Evolutionary conservation across 2,113 vertebrate species (phyloP), one percentile per base, ranked within the genome.

Genomic region (Fukomys damarensis): DNA sequence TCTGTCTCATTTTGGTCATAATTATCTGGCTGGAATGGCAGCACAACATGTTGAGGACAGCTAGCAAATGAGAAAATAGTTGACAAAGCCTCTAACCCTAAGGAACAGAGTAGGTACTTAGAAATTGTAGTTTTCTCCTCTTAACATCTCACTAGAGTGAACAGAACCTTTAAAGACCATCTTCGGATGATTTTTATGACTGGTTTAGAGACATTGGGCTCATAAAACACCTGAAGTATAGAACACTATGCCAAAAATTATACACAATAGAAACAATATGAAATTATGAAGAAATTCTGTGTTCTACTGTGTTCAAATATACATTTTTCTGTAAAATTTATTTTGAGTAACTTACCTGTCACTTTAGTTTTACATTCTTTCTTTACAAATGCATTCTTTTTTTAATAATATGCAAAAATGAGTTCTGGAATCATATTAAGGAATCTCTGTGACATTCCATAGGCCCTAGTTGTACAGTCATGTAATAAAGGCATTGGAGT

Each of bases 341-440:
- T 79, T 90, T 83, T 81, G 93, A 96, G n/a, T 58, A 22, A 63
- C 96, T 97, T 97, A 24, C 76, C 38, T 96, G 72, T 83, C 28
- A n/a, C n/a, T 70, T 97, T 87, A 61, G 86, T 86, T 97, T 49
- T 49, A 49, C 46, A 49, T 24, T 66, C 41, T 96, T 63, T 82
- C 85, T 97, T 97, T 84, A 95, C 24, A 92, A 96, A 30, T 13
- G 88, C 79, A 96, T 74, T 35, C 46, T 88, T 43, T 43, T 41
- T 46, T 74, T 74, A 28, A 43, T n/a, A 28, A 43, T 43, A 14
- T 74, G 70, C 11, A 43, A 28, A 74, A 28, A 74, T 13, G 2
- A 74, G 26, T 24, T 89, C 97, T 96, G 82, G 93, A 98, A 92
- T 91, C 92, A 30, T 46, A 86, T 96, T 82, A 85, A 97, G 35